These are phyloP conservation scores for Augochlorella aurata DNA, from an alignment of 2,888 invertebrate species.

Conservation along the genomic window DNA sequence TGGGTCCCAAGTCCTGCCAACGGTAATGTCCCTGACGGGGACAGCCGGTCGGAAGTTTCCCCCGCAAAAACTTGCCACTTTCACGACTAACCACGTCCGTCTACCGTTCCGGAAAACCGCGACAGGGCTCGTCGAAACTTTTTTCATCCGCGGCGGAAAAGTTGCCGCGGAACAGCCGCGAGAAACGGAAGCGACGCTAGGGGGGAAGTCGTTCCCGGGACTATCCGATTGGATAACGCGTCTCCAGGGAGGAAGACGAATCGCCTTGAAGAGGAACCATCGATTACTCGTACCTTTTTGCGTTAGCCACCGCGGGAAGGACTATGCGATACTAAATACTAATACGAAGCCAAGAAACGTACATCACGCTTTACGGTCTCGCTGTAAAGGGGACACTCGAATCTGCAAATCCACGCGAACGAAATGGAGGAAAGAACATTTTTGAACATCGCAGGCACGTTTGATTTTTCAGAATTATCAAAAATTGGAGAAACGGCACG, in stretches of 20 bases:
- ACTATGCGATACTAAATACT: background rate
- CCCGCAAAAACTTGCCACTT: conserved; percentile 8
- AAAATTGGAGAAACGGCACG: too few relatives aligned
- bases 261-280: background rate
- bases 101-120: conserved; percentile 8
- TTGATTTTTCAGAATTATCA: too few relatives aligned
- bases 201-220: conserved; percentile 20
- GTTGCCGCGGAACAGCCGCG: background rate
- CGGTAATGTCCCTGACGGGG: background rate
- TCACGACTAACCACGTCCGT: background rate
- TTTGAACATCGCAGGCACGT: too few relatives aligned
- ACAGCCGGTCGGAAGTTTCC: background rate
- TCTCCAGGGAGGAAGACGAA: background rate
- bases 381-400: too few relatives aligned
- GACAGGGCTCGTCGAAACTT: conserved; percentile 25
- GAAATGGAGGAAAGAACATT: too few relatives aligned
- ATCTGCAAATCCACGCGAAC: too few relatives aligned
- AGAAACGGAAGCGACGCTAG: background rate
- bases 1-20: background rate
- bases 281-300: background rate
- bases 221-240: conserved; percentile 29
- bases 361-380: too few relatives aligned
- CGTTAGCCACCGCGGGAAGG: background rate
- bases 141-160: conserved; percentile 32
- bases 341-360: background rate